Base-by-base conservation (phyloP, 2,797 vertebrate species). In the Sebastiscus albofasciatus region DNA sequence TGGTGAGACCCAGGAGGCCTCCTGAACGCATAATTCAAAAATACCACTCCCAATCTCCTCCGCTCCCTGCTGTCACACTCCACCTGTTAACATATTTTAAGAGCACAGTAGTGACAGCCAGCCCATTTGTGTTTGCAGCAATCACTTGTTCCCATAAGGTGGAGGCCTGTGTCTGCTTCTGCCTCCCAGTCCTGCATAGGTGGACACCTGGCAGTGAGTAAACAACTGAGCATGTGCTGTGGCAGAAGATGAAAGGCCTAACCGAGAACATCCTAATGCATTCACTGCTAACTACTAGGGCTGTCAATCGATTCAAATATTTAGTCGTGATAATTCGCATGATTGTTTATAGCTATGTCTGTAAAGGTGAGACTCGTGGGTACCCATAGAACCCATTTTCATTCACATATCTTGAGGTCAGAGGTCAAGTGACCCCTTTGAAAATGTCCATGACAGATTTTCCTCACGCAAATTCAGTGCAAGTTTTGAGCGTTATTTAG, bases 11-110 rank as follows among this genome's bases (percentile, higher is more conserved):
- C 29, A 42, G 29, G 46, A 56, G 69, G 72, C 68, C 74, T 75
- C 77, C 77, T 36, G 72, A 79, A 76, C 16, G 77, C 76, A 89
- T 92, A 89, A 92, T 81, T 93, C 85, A 91, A 56, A 81, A 80
- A 79, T 49, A 36, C 67, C 54, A 2, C 65, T 83, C 59, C 67
- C 11, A 13, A 16, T 73, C 64, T 79, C 66, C 79, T 79, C 77
- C 36, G 18, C 82, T 82, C 74, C 83, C 86, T 3, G 62, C 87
- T 85, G 88, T 78, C 62, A 34, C 83, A 42, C 73, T 82, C 88
- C 92, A 93, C 89, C 92, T 93, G 91, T 78, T 86, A 46, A 73
- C 80, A 75, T 92, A 79, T 77, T 86, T 81, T 87, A 81, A 26
- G 34, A 59, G 67, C 34, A 49, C 58, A 69, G 68, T 1, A 55